These are phyloP conservation scores for Maniola hyperantus DNA, from an alignment of 2,888 invertebrate genomes.

Conservation along the genomic window DNA sequence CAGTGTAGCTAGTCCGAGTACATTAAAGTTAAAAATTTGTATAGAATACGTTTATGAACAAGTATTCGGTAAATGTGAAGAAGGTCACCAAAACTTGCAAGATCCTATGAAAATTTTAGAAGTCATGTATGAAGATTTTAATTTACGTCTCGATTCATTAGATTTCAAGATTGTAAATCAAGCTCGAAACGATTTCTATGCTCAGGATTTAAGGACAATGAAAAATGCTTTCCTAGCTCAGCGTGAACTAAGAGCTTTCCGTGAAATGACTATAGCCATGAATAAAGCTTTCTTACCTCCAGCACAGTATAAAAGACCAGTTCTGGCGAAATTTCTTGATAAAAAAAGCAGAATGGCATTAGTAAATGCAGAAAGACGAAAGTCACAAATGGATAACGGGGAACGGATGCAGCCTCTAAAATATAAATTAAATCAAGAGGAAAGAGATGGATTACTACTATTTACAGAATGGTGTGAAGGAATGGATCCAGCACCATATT, in stretches of 20 bases:
- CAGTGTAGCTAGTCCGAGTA: slow-evolving; percentile 67
- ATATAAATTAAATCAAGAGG: slow-evolving; percentile 63
- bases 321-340: slow-evolving; percentile 62
- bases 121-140: slow-evolving; percentile 74
- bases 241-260: slow-evolving; percentile 68
- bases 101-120: slow-evolving; percentile 78
- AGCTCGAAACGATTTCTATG: slow-evolving; percentile 69
- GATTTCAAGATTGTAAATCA: slow-evolving; percentile 73
- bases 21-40: slow-evolving; percentile 72
- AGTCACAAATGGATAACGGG: slow-evolving; percentile 47
- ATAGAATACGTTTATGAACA: slow-evolving; percentile 77
- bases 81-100: slow-evolving; percentile 68
- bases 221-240: slow-evolving; percentile 68
- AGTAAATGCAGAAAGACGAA: slow-evolving; percentile 54
- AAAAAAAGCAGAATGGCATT: slow-evolving; percentile 58
- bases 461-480: slow-evolving; percentile 78
- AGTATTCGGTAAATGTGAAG: slow-evolving; percentile 75
- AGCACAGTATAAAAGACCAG: slow-evolving; percentile 56
- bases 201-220: slow-evolving; percentile 74
- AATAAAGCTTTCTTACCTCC: slow-evolving; percentile 74
- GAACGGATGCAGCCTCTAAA: slow-evolving; percentile 50
- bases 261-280: slow-evolving; percentile 74
- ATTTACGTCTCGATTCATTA: slow-evolving; percentile 67
- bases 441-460: slow-evolving; percentile 61
- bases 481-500: slow-evolving; percentile 62